These are phyloP conservation scores for Menidia beryllina DNA, from an alignment of 2,113 vertebrate species.

Conservation along the genomic window DNA sequence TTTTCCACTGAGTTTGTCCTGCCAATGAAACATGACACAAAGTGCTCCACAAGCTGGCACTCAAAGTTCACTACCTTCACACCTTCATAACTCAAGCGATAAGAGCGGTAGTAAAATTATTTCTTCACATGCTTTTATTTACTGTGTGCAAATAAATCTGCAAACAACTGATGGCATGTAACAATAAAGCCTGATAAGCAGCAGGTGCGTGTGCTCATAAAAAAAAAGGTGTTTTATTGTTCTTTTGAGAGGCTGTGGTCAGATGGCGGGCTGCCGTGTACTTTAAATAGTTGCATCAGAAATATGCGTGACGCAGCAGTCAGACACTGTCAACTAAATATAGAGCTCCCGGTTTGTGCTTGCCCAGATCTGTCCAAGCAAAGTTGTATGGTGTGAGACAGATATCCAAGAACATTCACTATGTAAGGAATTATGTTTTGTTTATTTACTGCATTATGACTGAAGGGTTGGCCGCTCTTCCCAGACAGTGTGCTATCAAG, in stretches of 20 bases:
- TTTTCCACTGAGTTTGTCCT: slow-evolving; percentile 10
- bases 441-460: not conserved
- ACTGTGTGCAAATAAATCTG: not conserved
- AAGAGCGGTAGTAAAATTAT: not conserved
- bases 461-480: not conserved
- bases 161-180: slow-evolving; percentile 2
- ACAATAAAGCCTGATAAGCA: slow-evolving; percentile 11
- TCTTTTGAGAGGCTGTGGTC: slow-evolving; percentile 30
- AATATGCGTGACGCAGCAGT: slow-evolving; percentile 66
- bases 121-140: slow-evolving; percentile 13
- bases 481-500: not conserved
- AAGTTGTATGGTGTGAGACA: not conserved
- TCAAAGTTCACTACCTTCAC: slow-evolving; percentile 52
- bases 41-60: slow-evolving; percentile 11
- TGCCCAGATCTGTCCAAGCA: slow-evolving; percentile 32
- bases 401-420: slow-evolving; percentile 5
- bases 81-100: slow-evolving; percentile 22
- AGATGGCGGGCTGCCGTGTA: slow-evolving; percentile 38
- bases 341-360: slow-evolving; percentile 62
- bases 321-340: slow-evolving; percentile 63
- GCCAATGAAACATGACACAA: slow-evolving; percentile 23
- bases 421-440: not conserved
- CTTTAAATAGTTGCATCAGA: slow-evolving; percentile 66
- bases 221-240: slow-evolving; percentile 12
- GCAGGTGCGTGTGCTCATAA: not conserved